Conservation (phyloP, 2,113 vertebrate species). For the Macroglossus sobrinus region DNA sequence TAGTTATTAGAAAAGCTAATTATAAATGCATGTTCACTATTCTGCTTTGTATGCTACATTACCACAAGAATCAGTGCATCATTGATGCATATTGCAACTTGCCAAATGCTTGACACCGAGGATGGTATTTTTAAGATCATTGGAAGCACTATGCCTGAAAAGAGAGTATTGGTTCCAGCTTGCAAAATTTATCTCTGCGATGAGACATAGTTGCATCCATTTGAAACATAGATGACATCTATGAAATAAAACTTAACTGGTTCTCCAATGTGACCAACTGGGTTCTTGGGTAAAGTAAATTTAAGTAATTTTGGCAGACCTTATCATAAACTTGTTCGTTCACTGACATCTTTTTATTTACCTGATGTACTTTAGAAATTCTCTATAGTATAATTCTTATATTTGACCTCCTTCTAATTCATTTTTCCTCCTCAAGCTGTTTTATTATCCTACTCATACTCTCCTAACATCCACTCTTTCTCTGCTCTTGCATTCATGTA, state of each 20-base stretch:
- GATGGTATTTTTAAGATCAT: neutral
- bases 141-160: neutral
- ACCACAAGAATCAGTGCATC: neutral
- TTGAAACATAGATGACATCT: neutral
- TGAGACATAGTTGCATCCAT: neutral
- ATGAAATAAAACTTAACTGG: neutral
- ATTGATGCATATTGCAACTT: neutral
- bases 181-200: neutral
- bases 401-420: neutral
- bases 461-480: neutral
- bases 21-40: neutral
- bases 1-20: neutral
- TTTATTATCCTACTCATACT: neutral
- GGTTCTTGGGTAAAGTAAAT: neutral
- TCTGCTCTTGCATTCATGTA: neutral
- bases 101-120: neutral
- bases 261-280: neutral
- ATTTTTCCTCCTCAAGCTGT: neutral
- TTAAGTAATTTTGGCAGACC: neutral
- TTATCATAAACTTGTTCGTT: neutral
- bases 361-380: neutral
- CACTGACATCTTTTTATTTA: neutral
- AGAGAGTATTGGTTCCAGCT: neutral
- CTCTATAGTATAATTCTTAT: neutral
- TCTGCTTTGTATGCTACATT: neutral